A percentile compares a stretch with the other conserved stretches of the same genome.
phyloP scores from a whole-genome alignment of 2,888 invertebrate genomes.

The Oscheius sp. region DNA sequence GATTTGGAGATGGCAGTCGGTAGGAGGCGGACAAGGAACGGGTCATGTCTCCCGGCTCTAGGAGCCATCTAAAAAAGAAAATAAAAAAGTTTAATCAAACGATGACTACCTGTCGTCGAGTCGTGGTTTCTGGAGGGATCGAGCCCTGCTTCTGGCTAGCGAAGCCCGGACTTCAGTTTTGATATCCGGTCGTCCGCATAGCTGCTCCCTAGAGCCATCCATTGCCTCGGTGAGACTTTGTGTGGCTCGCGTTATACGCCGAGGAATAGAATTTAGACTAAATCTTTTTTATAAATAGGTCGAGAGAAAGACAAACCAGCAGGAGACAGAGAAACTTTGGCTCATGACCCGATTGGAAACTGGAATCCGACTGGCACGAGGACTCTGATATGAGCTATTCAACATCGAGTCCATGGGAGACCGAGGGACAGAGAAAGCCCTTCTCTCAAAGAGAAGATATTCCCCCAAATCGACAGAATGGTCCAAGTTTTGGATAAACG shows the following conservation, averaged over 20 bases:
- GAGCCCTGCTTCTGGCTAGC: slow-evolving; percentile 46
- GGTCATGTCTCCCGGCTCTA: slow-evolving; percentile 18
- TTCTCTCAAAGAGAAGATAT: slow-evolving; percentile 27
- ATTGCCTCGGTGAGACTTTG: slow-evolving; percentile 28
- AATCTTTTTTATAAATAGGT: neutral
- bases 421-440: slow-evolving; percentile 26
- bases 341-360: slow-evolving; percentile 42
- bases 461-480: slow-evolving; percentile 30
- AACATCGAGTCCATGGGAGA: slow-evolving; percentile 16
- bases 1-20: slow-evolving; percentile 7
- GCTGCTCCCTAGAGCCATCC: slow-evolving; percentile 47
- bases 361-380: slow-evolving; percentile 45
- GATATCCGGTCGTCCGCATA: slow-evolving; percentile 42
- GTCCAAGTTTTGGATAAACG: slow-evolving; percentile 27
- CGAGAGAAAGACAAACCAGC: slow-evolving; percentile 29
- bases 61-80: slow-evolving; percentile 10
- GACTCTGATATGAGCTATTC: slow-evolving; percentile 36
- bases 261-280: neutral
- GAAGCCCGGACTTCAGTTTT: slow-evolving; percentile 38
- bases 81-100: neutral
- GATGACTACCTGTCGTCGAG: slow-evolving; percentile 19
- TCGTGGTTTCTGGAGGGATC: neutral
- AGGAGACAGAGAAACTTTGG: slow-evolving; percentile 40
- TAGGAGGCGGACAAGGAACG: slow-evolving; percentile 20
- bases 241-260: neutral